Base-by-base conservation (phyloP, 2,888 invertebrate species). In the Leptopterna dolabrata region DNA sequence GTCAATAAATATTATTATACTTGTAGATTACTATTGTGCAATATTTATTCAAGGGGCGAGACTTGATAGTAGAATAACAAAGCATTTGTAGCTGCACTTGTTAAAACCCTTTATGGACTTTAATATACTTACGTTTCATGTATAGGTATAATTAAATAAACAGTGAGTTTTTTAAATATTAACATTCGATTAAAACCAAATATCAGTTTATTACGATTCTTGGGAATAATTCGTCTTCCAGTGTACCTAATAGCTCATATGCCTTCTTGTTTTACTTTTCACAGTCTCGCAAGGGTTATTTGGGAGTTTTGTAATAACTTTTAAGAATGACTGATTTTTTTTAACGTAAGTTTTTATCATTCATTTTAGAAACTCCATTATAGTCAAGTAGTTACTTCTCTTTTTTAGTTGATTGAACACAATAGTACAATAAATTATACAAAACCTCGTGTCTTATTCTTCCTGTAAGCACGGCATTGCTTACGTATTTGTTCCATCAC, bases 261-360 rank as follows among this genome's bases (percentile, higher is more conserved):
- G 81, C 81, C 30, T 81, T 81, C 55, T 81, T 30, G 51, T 81
- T 81, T 51, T 51, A 55, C 51, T 81, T 81, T 63, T 19, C 63
- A 27, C 27, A n/a, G 29, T 55, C 29, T 81, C 19, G 24, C 30
- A 47, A n/a, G 24, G 83, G 83, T 63, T 9, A 41, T 70, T 83
- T 63, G 83, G 55, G 83, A 83, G 83, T 51, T 63, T 55, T 24
- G 27, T 16, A 81, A 81, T 81, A 83, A 70, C 63, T 83, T 36
- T 83, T 83, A 83, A 83, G 71, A 47, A 83, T 47, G 83, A 83
- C 83, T 83, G 83, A 83, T 36, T 70, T 83, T 83, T 82, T 63
- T 30, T 19, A n/a, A 30, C 36, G 70, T 83, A 36, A 43, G 27
- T 41, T 83, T 43, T 70, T 83, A 43, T 63, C 41, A 24, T 27